These are phyloP conservation scores for Rutilus rutilus DNA, from an alignment of 2,113 vertebrate species.

Conservation along the genomic window DNA sequence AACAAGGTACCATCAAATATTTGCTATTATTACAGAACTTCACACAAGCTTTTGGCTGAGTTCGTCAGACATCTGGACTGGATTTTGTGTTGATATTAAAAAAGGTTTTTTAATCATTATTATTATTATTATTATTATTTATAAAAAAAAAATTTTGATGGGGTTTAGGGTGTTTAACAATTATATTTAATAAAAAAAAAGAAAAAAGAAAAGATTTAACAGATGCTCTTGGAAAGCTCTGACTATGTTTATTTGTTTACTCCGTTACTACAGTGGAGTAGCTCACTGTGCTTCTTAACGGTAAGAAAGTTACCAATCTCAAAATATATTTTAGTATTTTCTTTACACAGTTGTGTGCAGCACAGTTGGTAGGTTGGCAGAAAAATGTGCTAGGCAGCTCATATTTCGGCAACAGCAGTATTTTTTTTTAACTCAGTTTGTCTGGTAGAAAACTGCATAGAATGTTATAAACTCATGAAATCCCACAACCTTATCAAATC, in stretches of 20 bases:
- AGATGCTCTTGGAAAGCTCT: not conserved
- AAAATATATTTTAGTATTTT: not conserved
- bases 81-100: not conserved
- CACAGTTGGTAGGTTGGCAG: slow-evolving; percentile 15
- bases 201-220: not conserved
- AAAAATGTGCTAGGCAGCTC: not conserved
- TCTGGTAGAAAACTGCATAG: not conserved
- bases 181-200: too few relatives aligned
- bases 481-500: not conserved
- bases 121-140: too few relatives aligned
- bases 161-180: too few relatives aligned
- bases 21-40: slow-evolving; percentile 12
- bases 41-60: slow-evolving; percentile 2
- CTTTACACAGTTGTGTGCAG: not conserved
- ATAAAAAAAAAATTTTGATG: too few relatives aligned
- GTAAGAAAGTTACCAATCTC: slow-evolving; percentile 8
- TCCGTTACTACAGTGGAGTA: not conserved
- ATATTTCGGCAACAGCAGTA: not conserved
- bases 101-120: too few relatives aligned
- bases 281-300: not conserved
- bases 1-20: not conserved
- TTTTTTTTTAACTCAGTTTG: not conserved
- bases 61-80: slow-evolving; percentile 5
- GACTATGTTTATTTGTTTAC: not conserved
- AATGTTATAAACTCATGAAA: not conserved